These are phyloP conservation scores for Oligia strigilis DNA, from an alignment of 2,888 invertebrate genomes.

Conservation along the genomic window DNA sequence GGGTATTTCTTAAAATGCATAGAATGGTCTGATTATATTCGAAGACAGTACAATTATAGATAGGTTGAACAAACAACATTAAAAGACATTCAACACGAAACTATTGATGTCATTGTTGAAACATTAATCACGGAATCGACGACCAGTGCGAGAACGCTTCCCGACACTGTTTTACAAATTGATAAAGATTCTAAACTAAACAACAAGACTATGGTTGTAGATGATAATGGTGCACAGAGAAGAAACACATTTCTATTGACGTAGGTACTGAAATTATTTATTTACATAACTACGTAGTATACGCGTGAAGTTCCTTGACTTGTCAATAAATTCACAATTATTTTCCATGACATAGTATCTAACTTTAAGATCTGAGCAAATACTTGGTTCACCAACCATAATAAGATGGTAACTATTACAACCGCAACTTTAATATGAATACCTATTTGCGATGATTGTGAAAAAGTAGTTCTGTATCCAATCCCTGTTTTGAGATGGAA, in stretches of 20 bases:
- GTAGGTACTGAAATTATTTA: not conserved
- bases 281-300: too few relatives aligned
- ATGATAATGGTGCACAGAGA: not conserved
- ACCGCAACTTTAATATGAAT: constrained; percentile 11
- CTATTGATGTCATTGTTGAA: constrained; percentile 1
- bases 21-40: not conserved
- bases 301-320: not conserved
- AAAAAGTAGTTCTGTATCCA: constrained; percentile 22
- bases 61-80: not conserved
- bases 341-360: not conserved
- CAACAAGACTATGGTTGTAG: not conserved
- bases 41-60: not conserved
- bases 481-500: constrained; percentile 4
- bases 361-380: not conserved
- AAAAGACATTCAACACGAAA: not conserved
- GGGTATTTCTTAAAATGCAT: not conserved
- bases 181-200: not conserved
- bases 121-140: not conserved
- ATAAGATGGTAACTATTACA: constrained; percentile 11
- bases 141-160: not conserved
- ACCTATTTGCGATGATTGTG: constrained; percentile 13
- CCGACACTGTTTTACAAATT: not conserved
- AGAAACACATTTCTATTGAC: not conserved
- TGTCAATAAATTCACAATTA: not conserved
- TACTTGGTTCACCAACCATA: not conserved